These are phyloP conservation scores for Helicoverpa zea DNA, from an alignment of 1,140 invertebrate genomes.

Conservation along the genomic window DNA sequence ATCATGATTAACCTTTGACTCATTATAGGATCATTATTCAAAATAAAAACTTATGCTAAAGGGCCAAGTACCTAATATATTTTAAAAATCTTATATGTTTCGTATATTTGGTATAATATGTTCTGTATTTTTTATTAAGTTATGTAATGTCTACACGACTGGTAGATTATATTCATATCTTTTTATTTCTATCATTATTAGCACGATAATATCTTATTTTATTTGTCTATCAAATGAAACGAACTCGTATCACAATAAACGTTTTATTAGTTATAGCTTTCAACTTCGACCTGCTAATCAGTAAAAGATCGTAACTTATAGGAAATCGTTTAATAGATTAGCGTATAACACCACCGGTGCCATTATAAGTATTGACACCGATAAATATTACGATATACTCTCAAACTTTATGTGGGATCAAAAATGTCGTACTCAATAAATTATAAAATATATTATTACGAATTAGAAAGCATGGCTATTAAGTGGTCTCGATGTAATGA, in stretches of 20 bases:
- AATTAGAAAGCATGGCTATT: slow-evolving; percentile 58
- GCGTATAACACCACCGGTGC: slow-evolving; percentile 12
- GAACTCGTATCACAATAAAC: neutral
- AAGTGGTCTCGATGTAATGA: slow-evolving; percentile 53
- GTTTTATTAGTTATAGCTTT: neutral
- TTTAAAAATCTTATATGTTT: too few relatives aligned
- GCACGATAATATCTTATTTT: too few relatives aligned
- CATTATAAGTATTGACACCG: slow-evolving; percentile 25
- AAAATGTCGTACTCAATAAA: slow-evolving; percentile 50
- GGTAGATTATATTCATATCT: too few relatives aligned
- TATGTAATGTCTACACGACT: too few relatives aligned
- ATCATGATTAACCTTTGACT: neutral
- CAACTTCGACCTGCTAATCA: slow-evolving; percentile 37
- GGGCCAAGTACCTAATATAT: too few relatives aligned
- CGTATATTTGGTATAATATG: too few relatives aligned
- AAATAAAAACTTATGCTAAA: too few relatives aligned
- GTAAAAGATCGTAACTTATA: slow-evolving; percentile 21
- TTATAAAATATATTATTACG: slow-evolving; percentile 55
- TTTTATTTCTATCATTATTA: too few relatives aligned
- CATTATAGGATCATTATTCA: too few relatives aligned
- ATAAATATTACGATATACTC: slow-evolving; percentile 45
- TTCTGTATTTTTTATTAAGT: too few relatives aligned
- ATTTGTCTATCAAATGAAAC: neutral
- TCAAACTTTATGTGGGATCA: slow-evolving; percentile 45
- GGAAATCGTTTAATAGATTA: slow-evolving; percentile 11